Conservation (phyloP, 2,113 vertebrate species). For the Halcyon senegalensis region DNA sequence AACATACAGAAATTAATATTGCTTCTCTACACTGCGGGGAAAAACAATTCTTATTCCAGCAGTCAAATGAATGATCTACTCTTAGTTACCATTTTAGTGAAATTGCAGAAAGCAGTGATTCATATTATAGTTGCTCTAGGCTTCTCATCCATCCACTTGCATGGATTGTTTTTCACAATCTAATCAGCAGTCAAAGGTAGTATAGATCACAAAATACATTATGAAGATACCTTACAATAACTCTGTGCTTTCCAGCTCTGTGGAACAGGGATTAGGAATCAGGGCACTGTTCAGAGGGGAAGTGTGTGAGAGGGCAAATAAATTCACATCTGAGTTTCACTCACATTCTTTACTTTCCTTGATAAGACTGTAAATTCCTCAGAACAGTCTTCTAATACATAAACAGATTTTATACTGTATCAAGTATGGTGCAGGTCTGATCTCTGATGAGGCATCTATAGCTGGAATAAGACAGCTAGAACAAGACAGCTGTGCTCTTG, state of each 20-base stretch:
- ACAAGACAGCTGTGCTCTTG: background rate
- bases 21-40: background rate
- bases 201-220: constrained; percentile 3
- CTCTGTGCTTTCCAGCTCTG: background rate
- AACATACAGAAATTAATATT: constrained; percentile 40
- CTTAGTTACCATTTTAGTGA: constrained; percentile 9
- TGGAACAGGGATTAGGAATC: background rate
- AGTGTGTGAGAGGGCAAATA: background rate
- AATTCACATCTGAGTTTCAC: background rate
- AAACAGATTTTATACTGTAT: background rate
- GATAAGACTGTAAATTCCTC: background rate
- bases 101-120: constrained; percentile 13
- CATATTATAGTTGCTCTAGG: background rate
- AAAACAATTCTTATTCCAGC: constrained; percentile 24
- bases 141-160: constrained; percentile 1
- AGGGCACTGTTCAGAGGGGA: background rate
- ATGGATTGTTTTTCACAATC: constrained; percentile 1
- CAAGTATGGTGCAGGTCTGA: background rate
- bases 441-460: background rate
- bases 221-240: background rate
- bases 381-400: background rate
- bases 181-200: constrained; percentile 23
- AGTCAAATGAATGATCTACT: constrained; percentile 19
- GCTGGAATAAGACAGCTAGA: background rate
- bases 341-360: background rate